Conservation (phyloP, 2,113 vertebrate species). For the Indicator maculatus region DNA sequence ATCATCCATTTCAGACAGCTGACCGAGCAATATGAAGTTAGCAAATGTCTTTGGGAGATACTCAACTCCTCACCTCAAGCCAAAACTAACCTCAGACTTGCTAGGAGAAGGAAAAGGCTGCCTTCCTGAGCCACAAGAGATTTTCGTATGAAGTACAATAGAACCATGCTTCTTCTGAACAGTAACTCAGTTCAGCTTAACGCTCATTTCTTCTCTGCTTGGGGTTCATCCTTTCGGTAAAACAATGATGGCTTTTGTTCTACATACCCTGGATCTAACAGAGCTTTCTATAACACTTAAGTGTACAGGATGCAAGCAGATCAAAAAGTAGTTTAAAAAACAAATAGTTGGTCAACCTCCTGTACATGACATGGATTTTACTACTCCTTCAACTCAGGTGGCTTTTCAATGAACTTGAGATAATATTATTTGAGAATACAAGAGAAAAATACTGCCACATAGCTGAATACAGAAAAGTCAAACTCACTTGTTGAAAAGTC, state of each 20-base stretch:
- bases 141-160: constrained; percentile 44
- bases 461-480: background rate
- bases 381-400: background rate
- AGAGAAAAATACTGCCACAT: background rate
- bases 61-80: constrained; percentile 30
- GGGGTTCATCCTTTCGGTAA: background rate
- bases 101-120: constrained; percentile 27
- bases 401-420: background rate
- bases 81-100: constrained; percentile 61
- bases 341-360: background rate
- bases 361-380: background rate
- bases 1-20: constrained; percentile 41
- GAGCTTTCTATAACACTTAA: background rate
- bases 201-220: background rate
- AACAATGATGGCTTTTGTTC: background rate
- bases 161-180: constrained; percentile 19
- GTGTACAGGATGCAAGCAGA: background rate
- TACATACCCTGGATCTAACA: background rate
- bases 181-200: background rate
- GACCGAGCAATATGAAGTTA: background rate
- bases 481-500: background rate
- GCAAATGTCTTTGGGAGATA: constrained; percentile 47
- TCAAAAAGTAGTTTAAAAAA: background rate
- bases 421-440: background rate
- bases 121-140: background rate